These are phyloP conservation scores for Bufotes viridis DNA, from an alignment of 2,797 vertebrate genomes.

Conservation along the genomic window DNA sequence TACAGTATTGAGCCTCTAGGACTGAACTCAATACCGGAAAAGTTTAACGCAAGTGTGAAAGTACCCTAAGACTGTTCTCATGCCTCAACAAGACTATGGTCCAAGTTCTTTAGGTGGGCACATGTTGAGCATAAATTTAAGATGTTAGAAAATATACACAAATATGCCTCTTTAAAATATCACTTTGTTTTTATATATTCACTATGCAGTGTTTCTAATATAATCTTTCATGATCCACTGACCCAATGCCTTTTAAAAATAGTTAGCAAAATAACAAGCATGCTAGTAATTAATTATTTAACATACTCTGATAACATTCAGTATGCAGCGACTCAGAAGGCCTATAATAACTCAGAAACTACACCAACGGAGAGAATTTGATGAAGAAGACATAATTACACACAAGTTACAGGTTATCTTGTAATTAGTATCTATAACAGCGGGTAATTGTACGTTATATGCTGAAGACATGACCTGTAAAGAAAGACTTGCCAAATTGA, in stretches of 20 bases:
- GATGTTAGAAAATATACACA: not conserved
- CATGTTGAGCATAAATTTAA: not conserved
- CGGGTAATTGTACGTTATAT: conserved; percentile 11
- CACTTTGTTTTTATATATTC: not conserved
- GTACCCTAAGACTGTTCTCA: too few species aligned
- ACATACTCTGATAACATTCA: not conserved
- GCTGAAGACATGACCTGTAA: conserved; percentile 16
- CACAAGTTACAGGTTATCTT: conserved; percentile 29
- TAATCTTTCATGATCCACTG: not conserved
- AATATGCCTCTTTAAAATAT: not conserved
- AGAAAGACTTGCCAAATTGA: not conserved
- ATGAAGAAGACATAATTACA: conserved; percentile 41
- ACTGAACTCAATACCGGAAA: too few species aligned
- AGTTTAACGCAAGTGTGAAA: too few species aligned
- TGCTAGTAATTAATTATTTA: conserved; percentile 6
- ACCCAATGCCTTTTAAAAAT: not conserved
- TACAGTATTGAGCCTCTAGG: too few species aligned
- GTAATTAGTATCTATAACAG: conserved; percentile 13
- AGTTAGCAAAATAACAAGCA: not conserved
- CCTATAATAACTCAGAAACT: not conserved
- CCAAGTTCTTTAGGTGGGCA: not conserved
- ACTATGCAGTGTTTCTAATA: not conserved
- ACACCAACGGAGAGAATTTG: not conserved
- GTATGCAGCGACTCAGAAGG: conserved; percentile 6
- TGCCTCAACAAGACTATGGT: not conserved